Base-by-base conservation (phyloP, 1,140 invertebrate species). In the Bombus pyrosoma region DNA sequence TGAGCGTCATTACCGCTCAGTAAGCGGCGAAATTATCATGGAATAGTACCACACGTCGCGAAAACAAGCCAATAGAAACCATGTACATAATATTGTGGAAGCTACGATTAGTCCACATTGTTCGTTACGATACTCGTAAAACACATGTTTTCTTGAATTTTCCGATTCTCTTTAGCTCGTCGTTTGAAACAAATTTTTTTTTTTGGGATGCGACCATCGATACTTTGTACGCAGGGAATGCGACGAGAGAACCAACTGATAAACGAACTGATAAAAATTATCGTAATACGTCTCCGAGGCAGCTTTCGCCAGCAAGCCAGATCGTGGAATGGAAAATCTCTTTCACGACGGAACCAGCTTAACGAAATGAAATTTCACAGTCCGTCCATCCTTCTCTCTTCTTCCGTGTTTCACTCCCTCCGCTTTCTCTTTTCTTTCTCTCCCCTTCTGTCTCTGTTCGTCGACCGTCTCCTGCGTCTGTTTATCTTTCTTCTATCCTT, bases 341-440 rank as follows among this genome's bases (percentile, higher is more conserved):
- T 78, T 41, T 62, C 41, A 72, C 43, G 71, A 71, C 64, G 85
- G 77, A 85, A 89, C 86, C 83, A 86, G 88, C 86, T 90, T 87
- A 90, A 87, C 86, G 80, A 90, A 87, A 90, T 90, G 76, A 90
- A 90, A 90, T 87, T 90, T 87, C 68, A 47, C 76, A 81, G 59
- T 79, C 69, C 6, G 32, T 79, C 53, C 66, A 13, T 78, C 75
- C 53, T 62, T 69, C 39, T 72, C 34, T 62, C 8, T 59, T 13
- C 34, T 32, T 53, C 34, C 3, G 22, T 39, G 86, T 81, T 79
- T 53, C 72, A 41, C 18, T 34, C 43, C n/a, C 57, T 3, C 15
- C 64, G 32, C 28, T 81, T 64, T 84, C 25, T 28, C 73, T 34
- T 66, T 34, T 66, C 28, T 53, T 34, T 69, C 53, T 28, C 47